Evolutionary conservation across 2,888 invertebrate species (phyloP).

Genomic region (Rhorus exstirpatorius): DNA sequence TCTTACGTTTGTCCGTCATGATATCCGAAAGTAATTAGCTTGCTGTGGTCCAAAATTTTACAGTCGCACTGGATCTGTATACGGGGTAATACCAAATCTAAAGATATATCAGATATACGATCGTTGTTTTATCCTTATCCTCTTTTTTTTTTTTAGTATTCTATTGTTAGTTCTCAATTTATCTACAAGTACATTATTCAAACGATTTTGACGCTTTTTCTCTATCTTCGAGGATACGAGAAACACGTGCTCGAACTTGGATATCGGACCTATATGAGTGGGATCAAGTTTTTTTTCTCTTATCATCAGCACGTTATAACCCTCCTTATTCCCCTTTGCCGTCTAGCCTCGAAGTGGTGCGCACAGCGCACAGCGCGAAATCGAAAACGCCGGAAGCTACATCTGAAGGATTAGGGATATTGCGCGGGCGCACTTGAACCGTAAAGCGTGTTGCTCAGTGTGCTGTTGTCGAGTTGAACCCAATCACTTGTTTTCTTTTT

Average conservation of each 20-base stretch:
- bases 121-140: conserved; percentile 15
- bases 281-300: conserved; percentile 10
- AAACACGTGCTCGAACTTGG: conserved; percentile 52
- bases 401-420: not conserved
- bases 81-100: not conserved
- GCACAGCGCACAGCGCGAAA: conserved; percentile 12
- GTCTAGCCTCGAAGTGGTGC: too few species aligned
- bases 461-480: too few species aligned
- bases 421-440: not conserved
- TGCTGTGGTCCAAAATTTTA: conserved; percentile 20
- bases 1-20: conserved; percentile 51
- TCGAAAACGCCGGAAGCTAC: not conserved
- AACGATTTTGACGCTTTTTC: conserved; percentile 29
- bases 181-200: conserved; percentile 10
- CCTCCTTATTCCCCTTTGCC: not conserved
- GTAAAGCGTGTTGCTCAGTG: too few species aligned
- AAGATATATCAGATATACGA: not conserved
- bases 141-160: conserved; percentile 5
- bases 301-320: not conserved
- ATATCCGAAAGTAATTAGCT: conserved; percentile 31
- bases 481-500: too few species aligned
- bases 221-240: conserved; percentile 13
- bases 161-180: conserved; percentile 15
- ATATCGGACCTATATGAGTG: not conserved
- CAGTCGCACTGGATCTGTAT: too few species aligned